Conservation (phyloP, 1,140 invertebrate species). For the Homarus americanus region DNA sequence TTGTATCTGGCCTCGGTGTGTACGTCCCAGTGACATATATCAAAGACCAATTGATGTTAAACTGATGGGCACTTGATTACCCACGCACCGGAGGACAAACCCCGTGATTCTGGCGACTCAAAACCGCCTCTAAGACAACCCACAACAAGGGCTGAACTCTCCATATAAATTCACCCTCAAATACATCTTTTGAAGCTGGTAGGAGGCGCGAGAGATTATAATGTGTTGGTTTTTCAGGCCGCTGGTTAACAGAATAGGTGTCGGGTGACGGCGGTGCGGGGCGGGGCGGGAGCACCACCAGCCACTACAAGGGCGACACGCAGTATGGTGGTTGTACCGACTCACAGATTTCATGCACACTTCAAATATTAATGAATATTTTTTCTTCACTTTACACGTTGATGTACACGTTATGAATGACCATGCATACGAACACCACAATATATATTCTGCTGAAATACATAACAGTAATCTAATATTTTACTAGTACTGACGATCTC, state of each 20-base stretch:
- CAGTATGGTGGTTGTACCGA: too few species aligned
- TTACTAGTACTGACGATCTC: too few species aligned
- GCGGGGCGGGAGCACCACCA: not conserved
- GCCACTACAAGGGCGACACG: too few species aligned
- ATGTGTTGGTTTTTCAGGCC: slow-evolving; percentile 70
- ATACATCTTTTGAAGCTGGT: not conserved
- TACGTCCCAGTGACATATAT: slow-evolving; percentile 2
- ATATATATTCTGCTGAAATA: too few species aligned
- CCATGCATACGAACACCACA: too few species aligned
- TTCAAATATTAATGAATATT: too few species aligned
- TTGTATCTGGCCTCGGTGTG: too few species aligned
- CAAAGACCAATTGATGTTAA: slow-evolving; percentile 70
- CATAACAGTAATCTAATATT: too few species aligned
- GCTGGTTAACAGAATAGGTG: slow-evolving; percentile 65
- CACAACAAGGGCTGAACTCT: not conserved
- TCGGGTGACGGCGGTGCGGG: slow-evolving; percentile 46
- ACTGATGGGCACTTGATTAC: slow-evolving; percentile 69
- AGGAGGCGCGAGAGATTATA: slow-evolving; percentile 64
- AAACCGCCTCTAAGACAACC: not conserved
- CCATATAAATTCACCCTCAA: not conserved
- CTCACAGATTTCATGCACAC: too few species aligned
- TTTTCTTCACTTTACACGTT: too few species aligned
- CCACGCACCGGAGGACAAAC: not conserved
- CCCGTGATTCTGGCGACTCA: not conserved
- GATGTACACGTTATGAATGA: too few species aligned